Base-by-base conservation (phyloP, 2,888 invertebrate genomes). In the Nomada lathburiana region DNA sequence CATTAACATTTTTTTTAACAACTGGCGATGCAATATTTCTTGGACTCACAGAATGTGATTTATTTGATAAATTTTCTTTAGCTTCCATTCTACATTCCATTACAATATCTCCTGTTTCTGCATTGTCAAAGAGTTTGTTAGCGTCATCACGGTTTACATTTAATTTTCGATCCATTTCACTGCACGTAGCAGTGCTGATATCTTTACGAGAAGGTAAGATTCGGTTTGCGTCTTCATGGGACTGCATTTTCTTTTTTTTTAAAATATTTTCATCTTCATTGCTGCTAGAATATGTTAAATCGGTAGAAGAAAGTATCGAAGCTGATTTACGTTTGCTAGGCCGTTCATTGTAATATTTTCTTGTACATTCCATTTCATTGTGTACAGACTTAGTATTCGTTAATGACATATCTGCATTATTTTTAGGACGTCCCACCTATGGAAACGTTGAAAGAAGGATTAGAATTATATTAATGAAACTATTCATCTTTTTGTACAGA, bases 381-480 rank as follows among this genome's bases (percentile, higher is more conserved):
- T 71, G 82, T 70, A 84, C 82, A 62, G 73, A 65, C 20, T 65
- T 71, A 62, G 73, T 53, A 57, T 87, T 86, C 44, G 72, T 73
- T 52, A 73, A 23, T 67, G 70, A 57, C 62, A 86, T 90, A 77
- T 90, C 89, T 87, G 77, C 80, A 83, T 87, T 90, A 85, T 76
- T 75, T 75, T 86, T 89, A 80, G 82, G 80, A 73, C 65, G 80
- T 55, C 84, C 88, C 83, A 91, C 89, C 93, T 93, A 91, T 20
- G 84, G 84, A 88, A 91, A 91, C 53, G 76, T 85, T 85, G 80
- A 88, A 90, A 89, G 76, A 79, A 87, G 85, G 89, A 84, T 89
- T 86, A 89, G 87, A 90, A 88, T 80, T 76, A 76, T 75, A 78
- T 83, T 50, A 88, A 80, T 85, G 62, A 84, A 88, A 92, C 89